These are phyloP conservation scores for Pygmarrhopalites habei DNA, from an alignment of 1,140 invertebrate genomes.

Conservation along the genomic window DNA sequence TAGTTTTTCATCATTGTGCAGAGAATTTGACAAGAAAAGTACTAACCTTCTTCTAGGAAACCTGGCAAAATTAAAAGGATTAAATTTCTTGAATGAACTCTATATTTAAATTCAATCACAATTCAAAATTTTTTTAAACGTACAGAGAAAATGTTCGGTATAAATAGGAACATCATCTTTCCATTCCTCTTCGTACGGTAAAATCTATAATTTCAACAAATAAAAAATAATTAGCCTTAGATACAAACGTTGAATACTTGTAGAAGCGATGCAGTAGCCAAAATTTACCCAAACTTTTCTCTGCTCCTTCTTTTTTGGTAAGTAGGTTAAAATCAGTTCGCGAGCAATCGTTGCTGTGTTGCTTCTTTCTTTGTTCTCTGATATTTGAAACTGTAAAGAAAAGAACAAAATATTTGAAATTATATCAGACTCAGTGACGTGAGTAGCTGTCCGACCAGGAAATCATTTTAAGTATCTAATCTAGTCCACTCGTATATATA, in stretches of 20 bases:
- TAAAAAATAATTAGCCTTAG: too few species aligned
- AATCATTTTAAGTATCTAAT: too few species aligned
- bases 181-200: constrained; percentile 40
- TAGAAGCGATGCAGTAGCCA: too few species aligned
- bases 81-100: too few species aligned
- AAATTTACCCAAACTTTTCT: constrained; percentile 38
- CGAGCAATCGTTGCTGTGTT: constrained; percentile 32
- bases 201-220: too few species aligned
- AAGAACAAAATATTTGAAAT: neutral
- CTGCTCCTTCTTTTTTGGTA: constrained; percentile 35
- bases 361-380: constrained; percentile 29
- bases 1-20: too few species aligned
- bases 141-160: constrained; percentile 39
- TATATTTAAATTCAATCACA: too few species aligned
- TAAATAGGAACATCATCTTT: constrained; percentile 39
- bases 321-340: constrained; percentile 28
- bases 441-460: too few species aligned
- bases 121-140: constrained; percentile 36
- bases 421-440: too few species aligned
- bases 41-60: constrained; percentile 78
- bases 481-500: too few species aligned
- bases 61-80: constrained; percentile 47
- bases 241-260: too few species aligned
- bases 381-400: constrained; percentile 35
- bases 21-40: too few species aligned